Conservation (phyloP, 2,888 invertebrate species). For the Elaeidobius kamerunicus region DNA sequence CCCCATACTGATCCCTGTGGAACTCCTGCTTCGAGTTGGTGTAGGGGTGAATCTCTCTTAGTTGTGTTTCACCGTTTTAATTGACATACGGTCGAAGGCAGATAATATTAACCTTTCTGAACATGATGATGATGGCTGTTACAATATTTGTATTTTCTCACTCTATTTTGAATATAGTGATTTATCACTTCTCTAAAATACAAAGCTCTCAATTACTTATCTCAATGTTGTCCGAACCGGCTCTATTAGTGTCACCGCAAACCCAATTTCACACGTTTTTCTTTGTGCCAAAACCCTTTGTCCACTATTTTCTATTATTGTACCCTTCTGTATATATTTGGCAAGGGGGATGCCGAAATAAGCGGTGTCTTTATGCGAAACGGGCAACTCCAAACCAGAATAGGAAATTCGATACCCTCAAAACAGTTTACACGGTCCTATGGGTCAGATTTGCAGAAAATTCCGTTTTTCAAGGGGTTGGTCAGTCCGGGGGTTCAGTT, state of each 20-base stretch:
- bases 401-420: conserved; percentile 38
- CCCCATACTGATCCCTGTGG: no score
- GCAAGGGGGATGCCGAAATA: conserved; percentile 13
- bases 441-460: conserved; percentile 37
- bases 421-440: conserved; percentile 46
- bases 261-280: conserved; percentile 43
- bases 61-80: no score
- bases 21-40: no score
- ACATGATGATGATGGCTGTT: no score
- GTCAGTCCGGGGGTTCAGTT: background rate
- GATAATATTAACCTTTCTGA: no score
- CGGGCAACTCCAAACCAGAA: conserved; percentile 6
- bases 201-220: no score
- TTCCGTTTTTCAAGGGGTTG: conserved; percentile 20
- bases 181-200: no score
- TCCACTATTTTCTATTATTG: conserved; percentile 21
- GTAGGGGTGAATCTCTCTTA: no score
- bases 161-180: no score
- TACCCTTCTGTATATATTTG: conserved; percentile 10
- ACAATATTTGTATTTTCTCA: no score
- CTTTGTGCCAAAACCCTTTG: conserved; percentile 26
- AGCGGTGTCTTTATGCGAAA: conserved; percentile 22
- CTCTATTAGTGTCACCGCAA: conserved; percentile 42
- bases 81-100: no score
- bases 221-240: conserved; percentile 13